These are phyloP conservation scores for Lasioglossum morio DNA, from an alignment of 2,888 invertebrate genomes.

Conservation along the genomic window DNA sequence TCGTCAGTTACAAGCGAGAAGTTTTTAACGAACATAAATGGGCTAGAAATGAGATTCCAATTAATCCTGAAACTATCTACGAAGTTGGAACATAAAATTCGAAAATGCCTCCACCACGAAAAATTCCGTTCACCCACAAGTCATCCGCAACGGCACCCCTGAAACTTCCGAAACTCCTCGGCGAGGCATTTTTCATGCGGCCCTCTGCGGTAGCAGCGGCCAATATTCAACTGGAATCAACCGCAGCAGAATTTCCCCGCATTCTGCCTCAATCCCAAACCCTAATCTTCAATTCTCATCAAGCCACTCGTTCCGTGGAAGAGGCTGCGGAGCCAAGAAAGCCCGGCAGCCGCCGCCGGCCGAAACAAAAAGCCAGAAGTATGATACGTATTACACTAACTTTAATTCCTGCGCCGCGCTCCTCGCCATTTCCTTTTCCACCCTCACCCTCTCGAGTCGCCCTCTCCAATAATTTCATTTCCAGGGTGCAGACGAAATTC, in stretches of 20 bases:
- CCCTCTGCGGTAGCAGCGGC: background rate
- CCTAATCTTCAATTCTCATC: slow-evolving; percentile 8
- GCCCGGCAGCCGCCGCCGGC: background rate
- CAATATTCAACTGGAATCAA: background rate
- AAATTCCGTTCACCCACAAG: background rate
- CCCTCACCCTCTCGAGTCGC: background rate
- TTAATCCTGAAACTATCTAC: background rate
- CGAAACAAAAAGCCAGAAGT: slow-evolving; percentile 4
- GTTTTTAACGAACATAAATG: no score
- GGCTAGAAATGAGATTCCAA: background rate
- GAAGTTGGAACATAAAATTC: background rate
- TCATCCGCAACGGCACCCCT: background rate
- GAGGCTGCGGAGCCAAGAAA: background rate
- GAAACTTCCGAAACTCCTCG: background rate
- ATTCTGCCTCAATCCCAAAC: background rate
- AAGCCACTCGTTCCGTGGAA: background rate
- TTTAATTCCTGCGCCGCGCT: background rate
- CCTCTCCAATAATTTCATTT: slow-evolving; percentile 35
- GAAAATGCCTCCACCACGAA: background rate
- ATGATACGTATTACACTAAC: slow-evolving; percentile 20
- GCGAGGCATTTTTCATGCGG: background rate
- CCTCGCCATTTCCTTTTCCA: background rate
- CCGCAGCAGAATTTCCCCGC: background rate
- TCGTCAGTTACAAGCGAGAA: no score
- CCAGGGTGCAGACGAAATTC: background rate